phyloP scores from a whole-genome alignment of 2,888 invertebrate genomes.

The Acleris literana region DNA sequence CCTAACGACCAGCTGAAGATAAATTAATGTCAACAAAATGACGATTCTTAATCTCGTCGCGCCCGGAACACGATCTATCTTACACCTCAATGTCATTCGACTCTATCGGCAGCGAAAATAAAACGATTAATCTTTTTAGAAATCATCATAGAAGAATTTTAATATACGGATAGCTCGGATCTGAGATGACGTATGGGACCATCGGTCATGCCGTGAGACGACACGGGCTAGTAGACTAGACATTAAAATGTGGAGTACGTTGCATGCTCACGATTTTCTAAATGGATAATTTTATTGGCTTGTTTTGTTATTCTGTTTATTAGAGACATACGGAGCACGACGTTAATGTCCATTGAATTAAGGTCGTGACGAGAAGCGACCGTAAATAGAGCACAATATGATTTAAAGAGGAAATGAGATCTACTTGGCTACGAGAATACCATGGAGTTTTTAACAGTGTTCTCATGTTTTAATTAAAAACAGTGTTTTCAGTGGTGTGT shows the following conservation, averaged over 20 bases:
- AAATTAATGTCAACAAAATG: conserved; percentile 33
- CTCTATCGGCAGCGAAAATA: conserved; percentile 37
- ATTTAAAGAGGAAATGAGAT: conserved; percentile 16
- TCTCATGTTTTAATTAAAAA: no score
- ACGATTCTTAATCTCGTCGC: conserved; percentile 27
- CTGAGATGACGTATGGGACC: conserved; percentile 41
- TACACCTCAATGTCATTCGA: conserved; percentile 38
- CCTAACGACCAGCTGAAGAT: conserved; percentile 19
- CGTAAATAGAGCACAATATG: conserved; percentile 28
- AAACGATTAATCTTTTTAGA: conserved; percentile 39
- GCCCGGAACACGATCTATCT: conserved; percentile 33
- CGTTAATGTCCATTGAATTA: conserved; percentile 28
- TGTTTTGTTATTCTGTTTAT: conserved; percentile 25
- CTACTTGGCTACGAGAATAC: neutral
- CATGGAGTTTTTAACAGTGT: neutral
- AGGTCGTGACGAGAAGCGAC: conserved; percentile 17
- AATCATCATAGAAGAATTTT: conserved; percentile 41
- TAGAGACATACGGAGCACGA: conserved; percentile 19
- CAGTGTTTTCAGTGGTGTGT: neutral
- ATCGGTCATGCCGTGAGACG: conserved; percentile 39
- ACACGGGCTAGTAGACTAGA: conserved; percentile 30
- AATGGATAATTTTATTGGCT: conserved; percentile 29
- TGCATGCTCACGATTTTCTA: conserved; percentile 32
- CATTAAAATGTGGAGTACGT: conserved; percentile 28
- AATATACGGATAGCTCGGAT: conserved; percentile 38